Evolutionary conservation across 2,888 invertebrate genomes (phyloP), one percentile per base, ranked within the genome.

Genomic region (Ectropis crepuscularia): DNA sequence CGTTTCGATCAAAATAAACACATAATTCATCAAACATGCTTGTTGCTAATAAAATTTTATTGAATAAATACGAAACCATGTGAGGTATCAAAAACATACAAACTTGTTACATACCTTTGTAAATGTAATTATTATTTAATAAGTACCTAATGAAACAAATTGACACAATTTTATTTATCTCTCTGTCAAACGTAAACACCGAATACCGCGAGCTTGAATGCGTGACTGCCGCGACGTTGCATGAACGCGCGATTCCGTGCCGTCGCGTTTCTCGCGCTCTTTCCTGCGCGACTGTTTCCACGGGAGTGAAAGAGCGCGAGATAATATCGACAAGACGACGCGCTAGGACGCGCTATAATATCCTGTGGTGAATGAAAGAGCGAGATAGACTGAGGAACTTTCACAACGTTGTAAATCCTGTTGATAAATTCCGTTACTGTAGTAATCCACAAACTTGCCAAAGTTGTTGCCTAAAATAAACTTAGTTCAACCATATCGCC

Each of bases 251-350:
- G 54, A 46, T 45, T 12, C 49, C 39, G 43, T 28, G 16, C 43
- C 11, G 45, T 8, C 37, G 37, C 41, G 46, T 16, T 53, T 50
- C 12, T 43, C 57, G 41, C 37, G 57, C 57, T 64, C 64, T 60
- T 60, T 64, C 64, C 38, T 47, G 11, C 55, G 50, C 6, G 42
- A 39, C n/a, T 43, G 39, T 8, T 0, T 6, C 1, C 10, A 0
- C 2, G 9, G 5, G 47, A 43, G 43, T 8, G 46, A 64, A 64
- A 59, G 57, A 64, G 60, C 50, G 55, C 54, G 63, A n/a, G 39
- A 41, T 47, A 28, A 38, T 9, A 8, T 37, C 36, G 6, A 7
- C 2, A 12, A 38, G 5, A 46, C 37, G 6, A 36, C 45, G 12
- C 6, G 50, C 50, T 51, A 55, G 55, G 39, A 41, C 37, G 50